phyloP scores from a whole-genome alignment of 2,797 vertebrate species.

The Taenioides sp. region DNA sequence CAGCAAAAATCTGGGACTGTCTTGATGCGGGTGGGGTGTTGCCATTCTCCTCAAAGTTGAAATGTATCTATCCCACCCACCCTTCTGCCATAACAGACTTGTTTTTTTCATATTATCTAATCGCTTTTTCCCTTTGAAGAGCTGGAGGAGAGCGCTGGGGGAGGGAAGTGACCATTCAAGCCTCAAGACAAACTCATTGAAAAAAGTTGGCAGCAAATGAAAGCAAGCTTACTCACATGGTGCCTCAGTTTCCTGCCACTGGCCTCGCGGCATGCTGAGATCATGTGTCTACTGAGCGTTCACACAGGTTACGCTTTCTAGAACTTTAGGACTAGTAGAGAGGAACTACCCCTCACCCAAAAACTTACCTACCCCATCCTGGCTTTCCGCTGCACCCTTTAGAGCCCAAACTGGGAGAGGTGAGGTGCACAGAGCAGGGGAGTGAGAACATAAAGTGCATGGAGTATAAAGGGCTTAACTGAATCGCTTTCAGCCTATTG shows the following conservation, averaged over 20 bases:
- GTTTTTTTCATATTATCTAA: constrained; percentile 80
- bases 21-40: constrained; percentile 76
- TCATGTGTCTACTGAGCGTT: constrained; percentile 86
- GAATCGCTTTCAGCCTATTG: constrained; percentile 99
- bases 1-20: constrained; percentile 51
- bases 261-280: constrained; percentile 81
- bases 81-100: constrained; percentile 82
- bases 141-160: constrained; percentile 71
- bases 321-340: constrained; percentile 76
- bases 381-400: constrained; percentile 58
- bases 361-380: constrained; percentile 28
- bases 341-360: constrained; percentile 77
- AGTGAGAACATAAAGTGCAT: constrained; percentile 93
- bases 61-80: constrained; percentile 76
- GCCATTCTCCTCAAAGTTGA: constrained; percentile 82
- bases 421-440: constrained; percentile 70
- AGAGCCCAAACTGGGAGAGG: constrained; percentile 74
- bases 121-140: constrained; percentile 78
- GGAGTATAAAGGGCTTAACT: constrained; percentile 94
- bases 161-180: constrained; percentile 77
- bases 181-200: constrained; percentile 83
- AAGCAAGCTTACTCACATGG: constrained; percentile 80
- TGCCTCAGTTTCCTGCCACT: constrained; percentile 84
- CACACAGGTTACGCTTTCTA: constrained; percentile 85
- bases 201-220: constrained; percentile 84